Evolutionary conservation across 2,797 vertebrate genomes (phyloP).

Genomic region (Lepilemur ruficaudatus): DNA sequence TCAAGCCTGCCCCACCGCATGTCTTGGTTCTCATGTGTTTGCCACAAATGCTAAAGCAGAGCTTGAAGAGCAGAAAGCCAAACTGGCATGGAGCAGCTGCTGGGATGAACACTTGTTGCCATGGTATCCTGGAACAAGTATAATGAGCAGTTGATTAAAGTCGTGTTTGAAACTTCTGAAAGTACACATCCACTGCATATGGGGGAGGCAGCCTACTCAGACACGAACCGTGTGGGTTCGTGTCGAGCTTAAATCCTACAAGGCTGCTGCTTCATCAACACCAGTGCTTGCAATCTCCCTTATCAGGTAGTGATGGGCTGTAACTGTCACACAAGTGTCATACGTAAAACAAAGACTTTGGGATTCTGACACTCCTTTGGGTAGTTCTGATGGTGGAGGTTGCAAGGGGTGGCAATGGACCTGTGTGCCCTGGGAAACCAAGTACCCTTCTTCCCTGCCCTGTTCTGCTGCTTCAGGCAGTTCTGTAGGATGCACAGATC

Average conservation of each 20-base stretch:
- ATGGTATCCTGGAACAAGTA: constrained; percentile 54
- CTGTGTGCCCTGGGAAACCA: background rate
- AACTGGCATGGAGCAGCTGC: background rate
- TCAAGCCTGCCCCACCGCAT: background rate
- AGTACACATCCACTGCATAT: background rate
- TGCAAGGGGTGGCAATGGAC: background rate
- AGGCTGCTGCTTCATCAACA: background rate
- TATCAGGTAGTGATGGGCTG: background rate
- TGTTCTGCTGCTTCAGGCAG: background rate
- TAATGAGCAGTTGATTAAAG: background rate
- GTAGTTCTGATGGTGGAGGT: background rate
- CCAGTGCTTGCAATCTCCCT: background rate
- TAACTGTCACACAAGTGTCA: background rate
- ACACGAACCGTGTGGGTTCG: constrained; percentile 4
- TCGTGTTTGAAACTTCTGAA: background rate
- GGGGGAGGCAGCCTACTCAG: constrained; percentile 46
- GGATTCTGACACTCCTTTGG: background rate
- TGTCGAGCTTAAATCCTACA: background rate
- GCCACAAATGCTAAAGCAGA: background rate
- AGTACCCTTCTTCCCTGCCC: background rate
- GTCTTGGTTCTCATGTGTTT: background rate
- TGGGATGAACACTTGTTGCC: constrained; percentile 52
- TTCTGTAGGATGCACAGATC: background rate
- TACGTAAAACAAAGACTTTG: background rate
- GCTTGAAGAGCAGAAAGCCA: background rate